These are phyloP conservation scores for Stercorarius parasiticus DNA, from an alignment of 2,113 vertebrate species.

Conservation along the genomic window DNA sequence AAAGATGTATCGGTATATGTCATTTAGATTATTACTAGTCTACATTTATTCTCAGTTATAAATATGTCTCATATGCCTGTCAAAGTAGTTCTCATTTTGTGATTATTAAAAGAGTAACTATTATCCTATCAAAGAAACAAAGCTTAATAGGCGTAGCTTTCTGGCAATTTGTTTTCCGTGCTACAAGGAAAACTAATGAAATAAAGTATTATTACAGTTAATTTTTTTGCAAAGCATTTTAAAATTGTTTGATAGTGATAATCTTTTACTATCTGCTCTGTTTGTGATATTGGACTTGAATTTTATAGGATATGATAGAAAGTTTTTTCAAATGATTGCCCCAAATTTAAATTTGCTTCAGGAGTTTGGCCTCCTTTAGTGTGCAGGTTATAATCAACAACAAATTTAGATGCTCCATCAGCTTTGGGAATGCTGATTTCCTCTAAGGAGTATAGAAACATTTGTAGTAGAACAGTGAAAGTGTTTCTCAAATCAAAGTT, in stretches of 20 bases:
- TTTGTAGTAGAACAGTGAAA: not conserved
- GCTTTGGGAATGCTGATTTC: not conserved
- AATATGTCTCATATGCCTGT: not conserved
- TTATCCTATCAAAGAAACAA: not conserved
- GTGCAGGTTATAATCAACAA: not conserved
- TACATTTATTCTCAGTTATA: not conserved
- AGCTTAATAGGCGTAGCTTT: not conserved
- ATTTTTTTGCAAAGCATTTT: not conserved
- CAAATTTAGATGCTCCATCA: not conserved
- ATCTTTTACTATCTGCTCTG: not conserved
- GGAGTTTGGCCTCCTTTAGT: not conserved
- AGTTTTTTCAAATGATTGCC: not conserved
- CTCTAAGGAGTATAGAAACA: not conserved
- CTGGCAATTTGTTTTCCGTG: not conserved
- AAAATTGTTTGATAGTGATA: not conserved
- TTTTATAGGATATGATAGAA: not conserved
- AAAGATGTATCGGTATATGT: not conserved
- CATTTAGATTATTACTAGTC: not conserved
- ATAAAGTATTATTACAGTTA: not conserved
- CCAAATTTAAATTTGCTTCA: not conserved
- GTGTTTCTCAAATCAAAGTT: not conserved
- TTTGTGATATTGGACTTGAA: not conserved
- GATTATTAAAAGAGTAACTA: not conserved
- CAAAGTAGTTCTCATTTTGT: not conserved
- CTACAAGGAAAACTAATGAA: not conserved